These are phyloP conservation scores for Palythoa caribaeorum DNA, from an alignment of 92 coral and sea anemone species.

Conservation along the genomic window DNA sequence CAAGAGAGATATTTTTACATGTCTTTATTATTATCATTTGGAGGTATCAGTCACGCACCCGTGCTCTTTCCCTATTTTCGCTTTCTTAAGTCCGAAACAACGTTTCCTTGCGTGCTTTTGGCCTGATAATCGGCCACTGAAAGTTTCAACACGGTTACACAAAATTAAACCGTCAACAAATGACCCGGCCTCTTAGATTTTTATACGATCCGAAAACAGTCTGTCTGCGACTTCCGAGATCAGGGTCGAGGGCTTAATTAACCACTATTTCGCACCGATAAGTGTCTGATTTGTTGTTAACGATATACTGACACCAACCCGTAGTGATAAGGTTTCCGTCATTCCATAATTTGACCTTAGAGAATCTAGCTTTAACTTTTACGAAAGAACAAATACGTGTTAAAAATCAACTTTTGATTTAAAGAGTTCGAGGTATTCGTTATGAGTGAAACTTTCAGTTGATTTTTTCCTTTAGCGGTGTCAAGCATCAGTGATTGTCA, in stretches of 20 bases:
- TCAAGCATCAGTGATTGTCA: no score
- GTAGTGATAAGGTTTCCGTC: background rate
- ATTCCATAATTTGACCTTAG: background rate
- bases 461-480: no score
- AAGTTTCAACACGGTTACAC: background rate
- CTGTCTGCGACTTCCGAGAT: background rate
- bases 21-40: background rate
- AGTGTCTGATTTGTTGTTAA: constrained; percentile 1
- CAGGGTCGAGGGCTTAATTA: constrained; percentile 17
- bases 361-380: background rate
- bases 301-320: constrained; percentile 4
- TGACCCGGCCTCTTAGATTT: background rate
- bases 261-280: constrained; percentile 1
- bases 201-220: background rate
- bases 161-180: background rate
- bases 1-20: background rate
- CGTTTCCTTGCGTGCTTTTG: constrained; percentile 4
- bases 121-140: background rate
- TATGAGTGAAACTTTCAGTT: no score
- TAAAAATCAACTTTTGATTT: no score
- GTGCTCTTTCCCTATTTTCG: background rate
- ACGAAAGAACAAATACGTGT: background rate
- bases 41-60: constrained; percentile 7
- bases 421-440: no score
- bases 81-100: background rate